Base-by-base conservation (phyloP, 2,113 vertebrate genomes). In the Alligator sinensis region DNA sequence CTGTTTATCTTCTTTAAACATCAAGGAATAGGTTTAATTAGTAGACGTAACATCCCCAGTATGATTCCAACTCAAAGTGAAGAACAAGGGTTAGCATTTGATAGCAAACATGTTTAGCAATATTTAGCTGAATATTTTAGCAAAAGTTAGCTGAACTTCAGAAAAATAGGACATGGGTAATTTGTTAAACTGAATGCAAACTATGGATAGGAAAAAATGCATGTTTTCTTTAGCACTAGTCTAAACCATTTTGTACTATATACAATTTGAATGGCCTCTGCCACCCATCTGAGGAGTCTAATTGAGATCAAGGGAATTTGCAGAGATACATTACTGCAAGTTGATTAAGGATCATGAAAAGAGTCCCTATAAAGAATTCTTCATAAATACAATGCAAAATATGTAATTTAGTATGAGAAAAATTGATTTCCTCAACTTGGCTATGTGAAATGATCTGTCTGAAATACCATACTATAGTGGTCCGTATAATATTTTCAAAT, bases 401-500 rank as follows among this genome's bases (percentile, higher is more conserved):
- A 88, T 59, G 18, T 2, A 19, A 14, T 90, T 93, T 57, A 76
- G 3, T 19, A 80, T 66, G 27, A 80, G 17, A 91, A 87, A 70
- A 82, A 82, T 18, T 94, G 21, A 82, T 90, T 93, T 93, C 62
- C 21, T 75, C 21, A 87, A 21, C 15, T 7, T 4, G 78, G 4
- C 25, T 92, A 85, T 70, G 27, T 6, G 54, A 76, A 84, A n/a
- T 74, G 58, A 91, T 91, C 2, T 82, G 3, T 81, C 83, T 89
- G 84, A 92, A 93, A 89, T 77, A 95, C 11, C 1, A 0, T 66
- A 38, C 47, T 87, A 58, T 83, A 91, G 13, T 81, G 60, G 85
- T 83, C 57, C 68, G 19, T 75, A 62, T 62, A 87, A 79, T 81
- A 94, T 82, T 93, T 96, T 96, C 61, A 93, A 81, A 96, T 76